These are phyloP conservation scores for Hydractinia symbiolongicarpus DNA, from an alignment of 30 jellyfish, hydroid and myxozoan species.

Conservation along the genomic window DNA sequence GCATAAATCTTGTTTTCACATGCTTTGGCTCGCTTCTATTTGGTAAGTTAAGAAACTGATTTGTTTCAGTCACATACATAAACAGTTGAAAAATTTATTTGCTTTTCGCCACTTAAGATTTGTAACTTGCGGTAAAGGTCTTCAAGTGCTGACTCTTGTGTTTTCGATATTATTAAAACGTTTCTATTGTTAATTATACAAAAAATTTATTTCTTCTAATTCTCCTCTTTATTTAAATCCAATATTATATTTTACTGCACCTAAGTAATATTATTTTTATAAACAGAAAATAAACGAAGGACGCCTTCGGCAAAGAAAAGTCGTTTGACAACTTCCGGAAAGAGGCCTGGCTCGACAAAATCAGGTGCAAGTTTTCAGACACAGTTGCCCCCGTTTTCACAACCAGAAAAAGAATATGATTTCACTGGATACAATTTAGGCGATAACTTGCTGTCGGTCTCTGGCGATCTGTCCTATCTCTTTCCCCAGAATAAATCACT, in stretches of 20 bases:
- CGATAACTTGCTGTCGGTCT: conserved; percentile 55
- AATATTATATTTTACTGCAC: too few relatives aligned
- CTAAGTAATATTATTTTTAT: too few relatives aligned
- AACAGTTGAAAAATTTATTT: too few relatives aligned
- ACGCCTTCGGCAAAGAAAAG: conserved; percentile 5
- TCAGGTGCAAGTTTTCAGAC: conserved; percentile 12
- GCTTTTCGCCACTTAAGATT: too few relatives aligned
- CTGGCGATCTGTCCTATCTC: conserved; percentile 42
- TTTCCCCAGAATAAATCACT: conserved; percentile 51
- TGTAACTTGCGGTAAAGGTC: too few relatives aligned
- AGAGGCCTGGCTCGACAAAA: not conserved
- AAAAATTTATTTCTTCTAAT: too few relatives aligned
- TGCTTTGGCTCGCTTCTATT: not conserved
- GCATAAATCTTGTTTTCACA: not conserved
- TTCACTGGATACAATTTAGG: conserved; percentile 85
- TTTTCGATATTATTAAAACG: too few relatives aligned
- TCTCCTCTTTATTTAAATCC: too few relatives aligned
- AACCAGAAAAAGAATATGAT: conserved; percentile 38
- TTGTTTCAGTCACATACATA: too few relatives aligned
- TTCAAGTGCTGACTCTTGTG: too few relatives aligned
- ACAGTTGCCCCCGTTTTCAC: conserved; percentile 21
- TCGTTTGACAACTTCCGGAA: not conserved
- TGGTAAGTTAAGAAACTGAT: not conserved
- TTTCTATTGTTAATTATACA: too few relatives aligned
- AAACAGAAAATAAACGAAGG: too few relatives aligned